Base-by-base conservation (phyloP, 1,140 invertebrate genomes). In the Euwallacea similis region DNA sequence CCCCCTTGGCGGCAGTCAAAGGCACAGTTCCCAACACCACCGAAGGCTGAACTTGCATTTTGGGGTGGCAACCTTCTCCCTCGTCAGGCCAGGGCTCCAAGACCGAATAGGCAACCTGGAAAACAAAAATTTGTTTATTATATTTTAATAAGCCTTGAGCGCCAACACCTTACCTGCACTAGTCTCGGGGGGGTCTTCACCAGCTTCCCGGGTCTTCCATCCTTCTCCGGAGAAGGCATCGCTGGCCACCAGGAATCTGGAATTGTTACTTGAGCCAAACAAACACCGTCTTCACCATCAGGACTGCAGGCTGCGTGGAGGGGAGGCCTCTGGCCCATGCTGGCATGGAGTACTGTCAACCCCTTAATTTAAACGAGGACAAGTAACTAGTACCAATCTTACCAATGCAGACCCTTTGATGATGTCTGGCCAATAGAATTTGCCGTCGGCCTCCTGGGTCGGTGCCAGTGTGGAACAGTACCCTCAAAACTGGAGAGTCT, bases 191-290 rank as follows among this genome's bases (percentile, higher is more conserved):
- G 85, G 72, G 87, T 86, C 85, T 93, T 85, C 53, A 84, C 74
- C 79, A 86, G 74, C 66, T 73, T 85, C 76, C 56, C 85, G 79
- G 80, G 86, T 76, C 81, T 86, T 43, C 85, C 85, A 7, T 87
- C 86, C 74, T 85, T 86, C 67, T 85, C 84, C 0, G 84, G 87
- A 0, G 87, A 83, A 7, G 88, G 87, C 58, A 89, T 78, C 0
- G 90, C 86, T 16, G 93, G 90, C 94, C 94, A 97, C 94, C 94
- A 97, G 50, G 87, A 86, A 0, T 92, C 89, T 0, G 95, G 95
- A 7, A 97, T 87, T 6, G 88, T 89, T 7, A 90, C 82, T 76
- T 93, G 91, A 2, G 93, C 94, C 53, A 97, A 84, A 76, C 95
- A 97, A 0, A 94, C 94, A 0, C 93, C 93, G 76, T 96, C 93